Percentiles rank a stretch among this genome's conserved stretches.
Conservation (phyloP, 2,888 invertebrate genomes). For the Onchidella celtica region DNA sequence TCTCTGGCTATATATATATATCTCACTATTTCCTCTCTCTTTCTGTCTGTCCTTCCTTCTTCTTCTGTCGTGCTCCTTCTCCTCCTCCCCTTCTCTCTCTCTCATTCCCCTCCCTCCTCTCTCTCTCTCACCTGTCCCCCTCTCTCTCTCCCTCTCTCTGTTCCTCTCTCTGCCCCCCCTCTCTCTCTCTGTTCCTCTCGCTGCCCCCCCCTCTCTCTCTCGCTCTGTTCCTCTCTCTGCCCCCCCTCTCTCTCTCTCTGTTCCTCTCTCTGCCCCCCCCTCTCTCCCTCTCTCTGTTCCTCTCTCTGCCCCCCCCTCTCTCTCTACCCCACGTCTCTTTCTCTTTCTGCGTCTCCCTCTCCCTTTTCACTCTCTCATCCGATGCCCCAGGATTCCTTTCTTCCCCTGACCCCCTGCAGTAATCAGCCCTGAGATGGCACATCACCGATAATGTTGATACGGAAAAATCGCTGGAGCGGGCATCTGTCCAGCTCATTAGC, state of each 20-base stretch:
- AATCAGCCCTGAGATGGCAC: no score
- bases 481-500: no score
- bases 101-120: neutral
- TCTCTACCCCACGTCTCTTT: neutral
- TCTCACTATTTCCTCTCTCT: neutral
- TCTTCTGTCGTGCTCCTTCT: neutral
- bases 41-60: neutral
- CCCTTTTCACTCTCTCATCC: slow-evolving; percentile 1
- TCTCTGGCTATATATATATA: neutral
- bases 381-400: no score
- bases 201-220: slow-evolving; percentile 8
- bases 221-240: slow-evolving; percentile 7
- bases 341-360: slow-evolving; percentile 1
- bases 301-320: neutral
- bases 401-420: no score
- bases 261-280: neutral
- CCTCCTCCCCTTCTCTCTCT: neutral
- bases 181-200: neutral
- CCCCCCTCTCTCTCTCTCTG: slow-evolving; percentile 5
- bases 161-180: neutral
- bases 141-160: neutral
- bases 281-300: neutral
- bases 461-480: no score
- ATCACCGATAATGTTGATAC: no score
- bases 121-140: neutral